Conservation (phyloP, 2,113 vertebrate species). For the Mirounga angustirostris region DNA sequence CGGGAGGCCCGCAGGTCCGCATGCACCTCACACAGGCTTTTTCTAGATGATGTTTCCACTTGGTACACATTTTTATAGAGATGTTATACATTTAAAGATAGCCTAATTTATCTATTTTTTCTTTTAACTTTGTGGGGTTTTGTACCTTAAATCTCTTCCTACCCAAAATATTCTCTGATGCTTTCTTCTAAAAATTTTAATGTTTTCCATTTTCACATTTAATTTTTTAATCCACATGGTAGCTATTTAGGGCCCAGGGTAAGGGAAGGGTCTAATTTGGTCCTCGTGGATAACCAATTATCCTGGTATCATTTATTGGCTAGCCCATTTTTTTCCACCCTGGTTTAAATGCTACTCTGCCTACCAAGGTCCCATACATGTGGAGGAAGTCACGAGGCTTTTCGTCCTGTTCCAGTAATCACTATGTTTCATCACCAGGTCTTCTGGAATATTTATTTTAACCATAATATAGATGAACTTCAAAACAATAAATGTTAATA, state of each 20-base stretch:
- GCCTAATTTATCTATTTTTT: not conserved
- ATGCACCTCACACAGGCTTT: slow-evolving; percentile 70
- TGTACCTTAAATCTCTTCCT: not conserved
- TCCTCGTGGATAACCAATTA: not conserved
- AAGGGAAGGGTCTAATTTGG: not conserved
- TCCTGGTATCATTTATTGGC: not conserved
- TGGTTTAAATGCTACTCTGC: not conserved
- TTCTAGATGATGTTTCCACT: not conserved
- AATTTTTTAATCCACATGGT: not conserved
- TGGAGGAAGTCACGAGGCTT: not conserved
- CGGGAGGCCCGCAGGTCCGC: not conserved
- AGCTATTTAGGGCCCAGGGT: not conserved
- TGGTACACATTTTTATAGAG: not conserved
- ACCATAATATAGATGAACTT: not conserved
- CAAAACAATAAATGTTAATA: slow-evolving; percentile 26
- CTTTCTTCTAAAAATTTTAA: not conserved
- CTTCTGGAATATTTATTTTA: slow-evolving; percentile 58
- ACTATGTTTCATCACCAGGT: not conserved
- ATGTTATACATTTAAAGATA: not conserved
- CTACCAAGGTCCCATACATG: not conserved
- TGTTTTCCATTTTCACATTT: slow-evolving; percentile 16
- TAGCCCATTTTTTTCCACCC: not conserved
- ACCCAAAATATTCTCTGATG: not conserved
- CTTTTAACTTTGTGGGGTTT: not conserved
- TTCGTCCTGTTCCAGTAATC: not conserved